phyloP scores from a whole-genome alignment of 2,888 invertebrate species.

The Protophormia terraenovae region DNA sequence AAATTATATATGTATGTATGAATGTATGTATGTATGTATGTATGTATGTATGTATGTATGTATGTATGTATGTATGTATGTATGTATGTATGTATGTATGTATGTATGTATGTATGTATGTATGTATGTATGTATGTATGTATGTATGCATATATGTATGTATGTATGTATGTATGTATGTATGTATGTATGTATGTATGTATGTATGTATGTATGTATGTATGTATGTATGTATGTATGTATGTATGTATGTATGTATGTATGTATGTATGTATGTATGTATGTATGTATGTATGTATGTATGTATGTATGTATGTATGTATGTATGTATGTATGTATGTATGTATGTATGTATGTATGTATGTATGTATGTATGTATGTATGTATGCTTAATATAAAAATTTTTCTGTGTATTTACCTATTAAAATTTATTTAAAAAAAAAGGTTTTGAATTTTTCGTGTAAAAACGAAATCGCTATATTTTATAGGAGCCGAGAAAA shows the following conservation, averaged over 20 bases:
- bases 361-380: conserved; percentile 5
- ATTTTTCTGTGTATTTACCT: too few species aligned
- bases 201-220: conserved; percentile 11
- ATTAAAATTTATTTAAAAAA: too few species aligned
- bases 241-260: conserved; percentile 11
- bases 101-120: conserved; percentile 11
- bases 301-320: conserved; percentile 3
- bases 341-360: neutral
- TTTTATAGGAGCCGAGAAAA: too few species aligned
- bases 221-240: conserved; percentile 11
- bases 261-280: conserved; percentile 11
- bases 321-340: conserved; percentile 5
- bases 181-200: conserved; percentile 11
- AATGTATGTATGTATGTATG: conserved; percentile 8
- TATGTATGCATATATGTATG: conserved; percentile 6
- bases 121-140: conserved; percentile 11
- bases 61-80: conserved; percentile 11
- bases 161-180: conserved; percentile 11
- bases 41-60: conserved; percentile 11
- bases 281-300: conserved; percentile 11
- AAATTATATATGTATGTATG: neutral
- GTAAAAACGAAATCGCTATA: too few species aligned
- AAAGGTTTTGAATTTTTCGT: too few species aligned
- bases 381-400: too few species aligned
- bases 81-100: conserved; percentile 11